phyloP scores from a whole-genome alignment of 2,888 invertebrate genomes.

The Ethmia dodecea region DNA sequence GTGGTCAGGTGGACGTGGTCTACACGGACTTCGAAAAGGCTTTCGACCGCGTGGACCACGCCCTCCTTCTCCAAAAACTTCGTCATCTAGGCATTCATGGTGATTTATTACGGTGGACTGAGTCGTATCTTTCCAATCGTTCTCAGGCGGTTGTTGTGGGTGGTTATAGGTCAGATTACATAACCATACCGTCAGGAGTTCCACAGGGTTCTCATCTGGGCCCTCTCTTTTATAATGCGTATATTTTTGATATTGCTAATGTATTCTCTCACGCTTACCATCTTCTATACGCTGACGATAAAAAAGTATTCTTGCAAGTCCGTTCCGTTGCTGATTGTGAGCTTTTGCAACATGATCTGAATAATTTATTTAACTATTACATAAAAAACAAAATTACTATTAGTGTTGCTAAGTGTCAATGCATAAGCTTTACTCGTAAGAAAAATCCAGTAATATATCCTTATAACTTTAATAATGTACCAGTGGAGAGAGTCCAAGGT shows the following conservation, averaged over 20 bases:
- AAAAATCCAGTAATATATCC: neutral
- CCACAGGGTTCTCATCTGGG: conserved; percentile 13
- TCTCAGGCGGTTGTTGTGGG: conserved; percentile 14
- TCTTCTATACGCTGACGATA: conserved; percentile 6
- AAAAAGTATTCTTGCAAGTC: conserved; percentile 2
- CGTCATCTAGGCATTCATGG: conserved; percentile 14
- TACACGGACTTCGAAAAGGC: conserved; percentile 4
- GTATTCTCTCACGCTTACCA: neutral
- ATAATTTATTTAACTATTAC: conserved; percentile 2
- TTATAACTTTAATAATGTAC: neutral
- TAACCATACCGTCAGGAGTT: conserved; percentile 11
- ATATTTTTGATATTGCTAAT: conserved; percentile 2
- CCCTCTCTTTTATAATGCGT: conserved; percentile 3
- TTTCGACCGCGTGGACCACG: conserved; percentile 2
- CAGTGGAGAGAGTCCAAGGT: neutral
- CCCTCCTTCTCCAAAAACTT: conserved; percentile 13
- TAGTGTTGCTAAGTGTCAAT: neutral
- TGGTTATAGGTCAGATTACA: conserved; percentile 11
- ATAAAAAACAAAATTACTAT: neutral
- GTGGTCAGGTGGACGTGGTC: conserved; percentile 10
- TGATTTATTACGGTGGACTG: conserved; percentile 13
- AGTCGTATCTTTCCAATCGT: conserved; percentile 16
- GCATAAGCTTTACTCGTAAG: neutral
- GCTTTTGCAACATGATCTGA: neutral
- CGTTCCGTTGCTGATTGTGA: neutral